Percentiles rank a stretch among this genome's conserved stretches.
Evolutionary conservation across 92 coral and sea anemone genomes (phyloP).

Genomic region (Micromussa lordhowensis): DNA sequence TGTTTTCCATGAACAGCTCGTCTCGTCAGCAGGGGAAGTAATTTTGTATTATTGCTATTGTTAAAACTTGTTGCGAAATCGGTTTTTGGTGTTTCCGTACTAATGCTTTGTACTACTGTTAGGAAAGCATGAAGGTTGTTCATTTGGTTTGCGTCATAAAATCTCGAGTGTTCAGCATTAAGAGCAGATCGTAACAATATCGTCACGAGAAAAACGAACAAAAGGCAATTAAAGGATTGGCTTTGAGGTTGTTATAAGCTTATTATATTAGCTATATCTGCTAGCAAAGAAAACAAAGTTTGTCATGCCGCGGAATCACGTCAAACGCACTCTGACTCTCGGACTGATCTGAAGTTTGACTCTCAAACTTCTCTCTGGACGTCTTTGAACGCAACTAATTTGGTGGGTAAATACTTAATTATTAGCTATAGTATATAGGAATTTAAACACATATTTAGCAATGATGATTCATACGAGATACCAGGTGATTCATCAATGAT

Average conservation of each 20-base stretch:
- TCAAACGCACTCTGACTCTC: neutral
- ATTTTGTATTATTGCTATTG: neutral
- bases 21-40: neutral
- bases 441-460: neutral
- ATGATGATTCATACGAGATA: neutral
- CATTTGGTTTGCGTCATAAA: constrained; percentile 1
- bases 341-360: neutral
- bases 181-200: neutral
- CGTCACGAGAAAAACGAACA: neutral
- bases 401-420: neutral
- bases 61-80: neutral
- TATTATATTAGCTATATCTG: neutral
- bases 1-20: too few species aligned
- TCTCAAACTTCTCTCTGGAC: neutral
- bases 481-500: neutral
- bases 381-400: neutral
- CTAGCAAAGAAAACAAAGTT: neutral
- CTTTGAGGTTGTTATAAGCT: neutral
- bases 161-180: neutral
- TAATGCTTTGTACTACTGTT: too few species aligned
- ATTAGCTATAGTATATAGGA: neutral
- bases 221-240: constrained; percentile 10
- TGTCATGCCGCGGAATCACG: neutral
- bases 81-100: too few species aligned
- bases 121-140: neutral